phyloP scores from a whole-genome alignment of 2,888 invertebrate genomes.

The Alviniconcha strummeri region DNA sequence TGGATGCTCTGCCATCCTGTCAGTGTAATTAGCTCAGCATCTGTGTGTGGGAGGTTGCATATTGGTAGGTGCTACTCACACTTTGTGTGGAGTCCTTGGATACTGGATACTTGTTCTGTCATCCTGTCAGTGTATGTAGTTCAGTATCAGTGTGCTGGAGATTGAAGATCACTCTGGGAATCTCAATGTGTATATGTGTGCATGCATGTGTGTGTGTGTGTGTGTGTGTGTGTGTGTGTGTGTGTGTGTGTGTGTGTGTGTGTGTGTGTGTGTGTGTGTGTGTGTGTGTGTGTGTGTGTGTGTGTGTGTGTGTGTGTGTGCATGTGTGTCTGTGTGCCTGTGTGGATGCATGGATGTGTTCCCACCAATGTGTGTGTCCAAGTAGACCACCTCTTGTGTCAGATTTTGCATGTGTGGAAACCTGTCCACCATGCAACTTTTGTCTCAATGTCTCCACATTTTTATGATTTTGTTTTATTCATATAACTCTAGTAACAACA shows the following conservation, averaged over 20 bases:
- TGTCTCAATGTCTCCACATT: too few relatives aligned
- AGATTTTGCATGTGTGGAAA: too few relatives aligned
- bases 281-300: background rate
- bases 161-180: too few relatives aligned
- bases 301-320: conserved; percentile 5
- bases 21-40: conserved; percentile 43
- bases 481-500: too few relatives aligned
- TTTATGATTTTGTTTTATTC: too few relatives aligned
- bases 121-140: conserved; percentile 55
- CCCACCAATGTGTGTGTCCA: background rate
- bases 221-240: conserved; percentile 7
- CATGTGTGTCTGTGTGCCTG: background rate
- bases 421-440: too few relatives aligned
- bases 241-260: background rate
- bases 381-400: too few relatives aligned
- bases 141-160: background rate
- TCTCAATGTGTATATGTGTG: background rate
- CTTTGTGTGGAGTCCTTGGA: conserved; percentile 61
- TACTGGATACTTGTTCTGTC: conserved; percentile 43
- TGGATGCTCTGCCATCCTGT: too few relatives aligned
- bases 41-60: conserved; percentile 58
- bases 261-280: background rate
- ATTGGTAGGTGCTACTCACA: conserved; percentile 46
- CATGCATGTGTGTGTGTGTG: background rate
- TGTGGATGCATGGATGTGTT: background rate